phyloP scores from a whole-genome alignment of 2,888 invertebrate species.

The Sericinus montela region DNA sequence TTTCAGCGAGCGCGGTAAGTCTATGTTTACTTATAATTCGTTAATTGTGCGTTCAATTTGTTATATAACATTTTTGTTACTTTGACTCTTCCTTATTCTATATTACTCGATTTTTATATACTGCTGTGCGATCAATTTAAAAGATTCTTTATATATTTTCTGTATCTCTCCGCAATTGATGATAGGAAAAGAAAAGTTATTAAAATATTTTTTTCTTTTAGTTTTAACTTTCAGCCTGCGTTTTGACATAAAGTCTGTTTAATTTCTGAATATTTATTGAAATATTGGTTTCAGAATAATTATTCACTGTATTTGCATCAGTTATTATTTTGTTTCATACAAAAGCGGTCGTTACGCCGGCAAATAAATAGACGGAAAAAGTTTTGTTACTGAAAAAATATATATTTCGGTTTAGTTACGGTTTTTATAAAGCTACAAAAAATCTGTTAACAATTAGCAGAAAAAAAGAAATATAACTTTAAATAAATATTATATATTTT shows the following conservation, averaged over 20 bases:
- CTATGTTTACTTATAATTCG: slow-evolving; percentile 42
- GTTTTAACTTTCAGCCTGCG: neutral
- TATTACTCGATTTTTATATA: neutral
- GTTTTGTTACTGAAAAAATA: neutral
- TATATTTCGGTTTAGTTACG: too few species aligned
- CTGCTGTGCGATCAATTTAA: slow-evolving; percentile 29
- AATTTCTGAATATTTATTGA: too few species aligned
- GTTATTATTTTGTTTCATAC: too few species aligned
- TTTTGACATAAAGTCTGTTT: neutral
- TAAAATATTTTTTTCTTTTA: neutral
- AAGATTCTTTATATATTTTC: neutral
- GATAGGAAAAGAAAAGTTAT: neutral
- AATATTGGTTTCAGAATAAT: too few species aligned
- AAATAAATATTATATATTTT: too few species aligned
- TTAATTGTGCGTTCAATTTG: slow-evolving; percentile 36
- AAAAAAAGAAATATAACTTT: too few species aligned
- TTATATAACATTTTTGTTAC: slow-evolving; percentile 46
- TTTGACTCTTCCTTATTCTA: slow-evolving; percentile 25
- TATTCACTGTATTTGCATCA: too few species aligned
- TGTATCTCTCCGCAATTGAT: too few species aligned
- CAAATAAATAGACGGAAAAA: neutral
- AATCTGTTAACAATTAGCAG: too few species aligned
- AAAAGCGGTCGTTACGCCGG: neutral
- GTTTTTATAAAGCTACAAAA: too few species aligned
- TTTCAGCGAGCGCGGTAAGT: slow-evolving; percentile 55